phyloP scores from a whole-genome alignment of 2,797 vertebrate species.

The Xiphorhynchus erythropygius region DNA sequence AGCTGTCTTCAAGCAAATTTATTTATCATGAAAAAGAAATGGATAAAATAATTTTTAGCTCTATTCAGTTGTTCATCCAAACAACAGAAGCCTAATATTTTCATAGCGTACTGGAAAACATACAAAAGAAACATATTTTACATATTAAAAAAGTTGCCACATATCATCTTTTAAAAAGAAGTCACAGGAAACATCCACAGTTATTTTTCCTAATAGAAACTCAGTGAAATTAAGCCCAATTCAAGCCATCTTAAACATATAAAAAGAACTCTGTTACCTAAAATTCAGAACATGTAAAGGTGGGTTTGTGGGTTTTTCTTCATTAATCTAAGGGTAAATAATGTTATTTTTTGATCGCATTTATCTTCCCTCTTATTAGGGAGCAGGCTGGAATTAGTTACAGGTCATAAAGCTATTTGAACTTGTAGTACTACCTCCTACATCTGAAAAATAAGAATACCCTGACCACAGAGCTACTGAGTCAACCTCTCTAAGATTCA shows the following conservation, averaged over 20 bases:
- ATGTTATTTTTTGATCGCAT: not conserved
- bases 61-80: not conserved
- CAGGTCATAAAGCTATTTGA: not conserved
- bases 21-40: not conserved
- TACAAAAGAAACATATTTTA: not conserved
- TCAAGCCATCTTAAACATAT: not conserved
- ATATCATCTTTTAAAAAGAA: not conserved
- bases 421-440: not conserved
- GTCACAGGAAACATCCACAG: not conserved
- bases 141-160: not conserved
- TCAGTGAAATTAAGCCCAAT: not conserved
- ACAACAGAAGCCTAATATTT: not conserved
- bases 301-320: not conserved
- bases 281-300: not conserved
- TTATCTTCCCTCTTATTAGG: not conserved
- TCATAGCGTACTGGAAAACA: not conserved
- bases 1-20: not conserved
- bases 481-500: not conserved
- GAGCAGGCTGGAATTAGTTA: not conserved
- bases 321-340: not conserved
- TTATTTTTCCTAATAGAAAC: not conserved
- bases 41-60: not conserved
- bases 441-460: not conserved
- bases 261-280: not conserved
- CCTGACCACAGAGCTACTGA: not conserved